Base-by-base conservation (phyloP, 2,888 invertebrate species). In the Calameuta pallipes region DNA sequence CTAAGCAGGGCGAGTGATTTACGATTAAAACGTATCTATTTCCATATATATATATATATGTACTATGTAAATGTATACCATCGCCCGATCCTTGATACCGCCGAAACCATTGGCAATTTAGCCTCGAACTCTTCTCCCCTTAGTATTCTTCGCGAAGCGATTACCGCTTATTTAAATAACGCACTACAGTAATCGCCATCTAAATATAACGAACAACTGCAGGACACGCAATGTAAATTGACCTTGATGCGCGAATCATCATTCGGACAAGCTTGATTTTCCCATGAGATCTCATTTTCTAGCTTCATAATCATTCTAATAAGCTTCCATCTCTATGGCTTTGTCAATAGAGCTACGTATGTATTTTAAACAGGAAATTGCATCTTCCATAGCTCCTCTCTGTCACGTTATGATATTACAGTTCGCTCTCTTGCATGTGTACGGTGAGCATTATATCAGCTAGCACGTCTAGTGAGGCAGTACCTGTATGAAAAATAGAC, bases 151-250 rank as follows among this genome's bases (percentile, higher is more conserved):
- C 74, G 74, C 70, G 23, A 71, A 76, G 76, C 81, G 80, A 81
- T 80, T 82, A 80, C 80, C 34, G 74, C 80, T 81, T 77, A 75
- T 79, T 82, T 75, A 78, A 81, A 82, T 80, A 77, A 80, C 80
- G 79, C 79, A 74, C 70, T 75, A 81, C 78, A 80, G 81, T 80
- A 81, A 79, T 78, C 77, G 76, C 36, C 77, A 80, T 77, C 80
- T 82, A 81, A 80, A 82, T 82, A 75, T 76, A 78, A 74, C 74
- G 41, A 69, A 34, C 36, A 71, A 71, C 71, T 34, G 71, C 71
- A 35, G 30, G 71, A 12, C 34, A 33, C 71, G 71, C 76, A 75
- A 76, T 78, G 75, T 78, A 76, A 78, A 78, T 41, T 79, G 81
- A 81, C 81, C 81, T 81, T 81, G 82, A 69, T 41, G 30, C 31